Conservation (phyloP, 2,888 invertebrate genomes). For the Antheraea yamamai region DNA sequence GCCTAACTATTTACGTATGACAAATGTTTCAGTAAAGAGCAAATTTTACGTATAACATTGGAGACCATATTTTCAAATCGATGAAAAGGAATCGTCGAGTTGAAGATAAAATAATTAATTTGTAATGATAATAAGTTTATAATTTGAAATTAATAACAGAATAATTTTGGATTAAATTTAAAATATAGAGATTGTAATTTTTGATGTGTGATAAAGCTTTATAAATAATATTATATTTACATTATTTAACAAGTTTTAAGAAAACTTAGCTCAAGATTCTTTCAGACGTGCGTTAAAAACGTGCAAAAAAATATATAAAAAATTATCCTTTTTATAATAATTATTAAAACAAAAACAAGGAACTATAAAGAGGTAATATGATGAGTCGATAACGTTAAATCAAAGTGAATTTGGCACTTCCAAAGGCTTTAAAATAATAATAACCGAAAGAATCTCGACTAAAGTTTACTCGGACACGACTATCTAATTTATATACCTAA, state of each 20-base stretch:
- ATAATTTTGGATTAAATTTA: conserved; percentile 11
- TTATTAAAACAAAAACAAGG: conserved; percentile 50
- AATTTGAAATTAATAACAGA: conserved; percentile 29
- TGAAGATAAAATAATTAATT: conserved; percentile 22
- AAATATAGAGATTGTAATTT: conserved; percentile 29
- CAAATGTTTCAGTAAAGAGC: conserved; percentile 71
- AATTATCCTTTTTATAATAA: conserved; percentile 36
- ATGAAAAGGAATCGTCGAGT: conserved; percentile 51
- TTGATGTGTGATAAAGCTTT: conserved; percentile 41
- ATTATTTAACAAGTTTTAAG: conserved; percentile 63
- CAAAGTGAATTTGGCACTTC: conserved; percentile 75
- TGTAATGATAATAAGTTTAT: conserved; percentile 16
- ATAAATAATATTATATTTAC: conserved; percentile 71
- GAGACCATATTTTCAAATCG: conserved; percentile 69
- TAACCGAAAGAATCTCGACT: conserved; percentile 69
- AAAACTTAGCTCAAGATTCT: conserved; percentile 67
- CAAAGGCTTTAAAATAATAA: conserved; percentile 52
- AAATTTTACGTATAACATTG: conserved; percentile 74
- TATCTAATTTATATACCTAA: conserved; percentile 52
- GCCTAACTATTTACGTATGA: conserved; percentile 81
- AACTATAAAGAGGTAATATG: conserved; percentile 61
- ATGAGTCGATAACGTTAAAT: conserved; percentile 54
- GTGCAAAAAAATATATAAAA: conserved; percentile 25
- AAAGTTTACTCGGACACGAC: conserved; percentile 49
- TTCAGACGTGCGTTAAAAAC: conserved; percentile 42